Base-by-base conservation (phyloP, 2,888 invertebrate genomes). In the Drosophila siamana region DNA sequence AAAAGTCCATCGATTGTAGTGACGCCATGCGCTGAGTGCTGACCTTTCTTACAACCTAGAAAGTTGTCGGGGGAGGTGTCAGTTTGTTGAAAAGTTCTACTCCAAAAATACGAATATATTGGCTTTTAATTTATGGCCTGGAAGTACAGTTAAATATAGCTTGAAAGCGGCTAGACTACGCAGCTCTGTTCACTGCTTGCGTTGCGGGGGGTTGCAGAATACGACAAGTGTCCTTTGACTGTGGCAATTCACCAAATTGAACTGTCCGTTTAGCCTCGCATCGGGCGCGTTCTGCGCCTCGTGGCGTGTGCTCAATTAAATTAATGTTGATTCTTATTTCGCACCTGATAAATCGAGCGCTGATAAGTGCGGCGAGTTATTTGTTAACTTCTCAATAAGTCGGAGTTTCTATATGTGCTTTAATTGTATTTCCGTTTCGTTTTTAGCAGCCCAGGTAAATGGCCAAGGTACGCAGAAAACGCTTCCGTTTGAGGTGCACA, bases 381-480 rank as follows among this genome's bases (percentile, higher is more conserved):
- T 40, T 48, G 33, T 40, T 57, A 48, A 70, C 33, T 48, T 47
- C 36, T 60, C 41, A 52, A 65, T 65, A 48, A 46, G 38, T 13
- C 15, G 30, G 16, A 13, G 22, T 40, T n/a, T 11, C 33, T 33
- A 1, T 7, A 26, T 7, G 33, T 54, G 24, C 6, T 19, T 56
- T 50, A 52, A 28, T 36, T 38, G 24, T 28, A 46, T 40, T 40
- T 7, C 13, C 61, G 30, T 36, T 9, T 19, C 33, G 16, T 36
- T 30, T 6, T 64, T 83, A 19, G 36, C 61, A 83, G 88, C 26
- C 38, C 62, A 69, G 69, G 55, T 83, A 88, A 86, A 84, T 84
- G 88, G 89, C 89, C 65, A 81, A 71, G 69, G 46, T 67, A 86
- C 87, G 89, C 54, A 86, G 82, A 62, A 84, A 84, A 81, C 89